Evolutionary conservation across 2,888 invertebrate genomes (phyloP), one percentile per base, ranked within the genome.

Genomic region (Eremobia ochroleuca): DNA sequence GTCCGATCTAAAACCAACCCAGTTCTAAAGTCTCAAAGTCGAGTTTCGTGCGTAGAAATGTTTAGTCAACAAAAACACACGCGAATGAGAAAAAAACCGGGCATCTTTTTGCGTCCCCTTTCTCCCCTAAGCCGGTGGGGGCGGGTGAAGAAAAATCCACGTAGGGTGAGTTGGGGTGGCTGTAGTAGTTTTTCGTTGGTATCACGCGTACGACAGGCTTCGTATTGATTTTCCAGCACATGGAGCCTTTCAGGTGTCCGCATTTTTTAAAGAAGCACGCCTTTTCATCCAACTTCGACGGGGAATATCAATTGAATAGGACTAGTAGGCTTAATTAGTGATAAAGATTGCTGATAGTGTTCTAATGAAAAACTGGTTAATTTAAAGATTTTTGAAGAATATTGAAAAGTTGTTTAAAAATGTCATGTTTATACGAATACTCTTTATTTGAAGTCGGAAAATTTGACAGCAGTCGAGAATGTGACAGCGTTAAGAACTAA

Each of bases 111-210:
- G 94, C 96, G 92, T 93, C 92, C 94, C 94, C 95, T 93, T 93
- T 91, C 92, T 91, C 92, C 95, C 95, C 94, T 92, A 92, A 94
- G 93, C 94, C 90, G 85, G 90, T 91, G 91, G 92, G 90, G 92
- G 92, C 90, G 92, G 94, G 94, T 91, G 93, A 94, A 95, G 93
- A 95, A 95, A 95, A 95, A 95, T 94, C 94, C 94, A 90, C 90
- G 88, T 84, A 88, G 90, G 90, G 90, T 91, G 92, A 91, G 89
- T 88, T 84, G 87, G 91, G 90, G 89, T 88, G 89, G 89, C 90
- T 92, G 91, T 91, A 95, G 95, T 97, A 97, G 96, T 97, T 96
- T 97, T 96, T 96, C 96, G 96, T 94, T 90, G 96, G 95, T 93
- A 96, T 96, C 95, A 96, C 96, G 96, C 95, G 95, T 95, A 94